These are phyloP conservation scores for Drosophila melanogaster DNA, from an alignment of 1,140 invertebrate genomes.

Conservation along the genomic window DNA sequence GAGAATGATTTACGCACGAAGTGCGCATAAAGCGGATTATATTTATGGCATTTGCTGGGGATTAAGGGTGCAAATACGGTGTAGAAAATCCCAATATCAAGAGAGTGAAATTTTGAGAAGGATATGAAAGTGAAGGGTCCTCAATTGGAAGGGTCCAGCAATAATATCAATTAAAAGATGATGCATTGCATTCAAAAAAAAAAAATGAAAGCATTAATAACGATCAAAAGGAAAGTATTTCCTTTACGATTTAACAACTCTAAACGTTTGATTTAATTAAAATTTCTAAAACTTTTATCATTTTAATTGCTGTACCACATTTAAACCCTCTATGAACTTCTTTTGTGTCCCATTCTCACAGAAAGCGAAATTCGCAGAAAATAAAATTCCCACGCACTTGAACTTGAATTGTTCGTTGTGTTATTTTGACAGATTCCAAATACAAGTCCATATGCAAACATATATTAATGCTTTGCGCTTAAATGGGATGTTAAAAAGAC, in stretches of 20 bases:
- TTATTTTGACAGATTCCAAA: constrained; percentile 68
- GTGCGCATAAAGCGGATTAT: constrained; percentile 31
- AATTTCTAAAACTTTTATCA: not conserved
- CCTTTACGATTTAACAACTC: too few relatives aligned
- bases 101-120: not conserved
- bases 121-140: not conserved
- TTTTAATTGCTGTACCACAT: not conserved
- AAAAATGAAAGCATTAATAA: too few relatives aligned
- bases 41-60: constrained; percentile 23
- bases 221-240: too few relatives aligned
- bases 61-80: constrained; percentile 21
- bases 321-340: not conserved
- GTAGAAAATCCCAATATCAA: not conserved
- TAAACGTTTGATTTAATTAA: not conserved
- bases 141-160: not conserved
- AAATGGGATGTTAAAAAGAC: constrained; percentile 47
- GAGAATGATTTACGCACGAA: constrained; percentile 21
- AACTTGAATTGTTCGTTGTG: constrained; percentile 66
- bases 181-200: too few relatives aligned
- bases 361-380: constrained; percentile 64
- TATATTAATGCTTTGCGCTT: constrained; percentile 13
- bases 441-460: constrained; percentile 15
- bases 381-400: constrained; percentile 75
- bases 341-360: not conserved
- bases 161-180: not conserved